Percentiles rank a stretch among this genome's conserved stretches.
Conservation (phyloP, 2,797 vertebrate species). For the Phoeniculus purpureus region DNA sequence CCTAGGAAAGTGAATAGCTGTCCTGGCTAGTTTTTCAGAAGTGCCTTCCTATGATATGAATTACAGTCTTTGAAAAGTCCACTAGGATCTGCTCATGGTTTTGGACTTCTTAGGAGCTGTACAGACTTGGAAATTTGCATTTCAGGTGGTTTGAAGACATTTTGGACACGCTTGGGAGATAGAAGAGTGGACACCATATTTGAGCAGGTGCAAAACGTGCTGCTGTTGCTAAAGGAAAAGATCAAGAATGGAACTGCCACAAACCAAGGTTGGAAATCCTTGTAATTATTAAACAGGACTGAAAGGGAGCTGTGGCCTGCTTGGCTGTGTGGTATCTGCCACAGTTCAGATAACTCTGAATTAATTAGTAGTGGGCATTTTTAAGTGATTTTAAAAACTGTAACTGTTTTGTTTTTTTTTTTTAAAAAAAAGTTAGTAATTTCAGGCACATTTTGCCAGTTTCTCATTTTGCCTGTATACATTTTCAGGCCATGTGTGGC, state of each 20-base stretch:
- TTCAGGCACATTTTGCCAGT: not conserved
- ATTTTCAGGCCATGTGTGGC: not conserved
- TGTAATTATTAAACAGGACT: not conserved
- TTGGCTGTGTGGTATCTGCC: not conserved
- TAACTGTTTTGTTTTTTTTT: not conserved
- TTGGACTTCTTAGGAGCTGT: not conserved
- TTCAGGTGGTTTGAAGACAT: conserved; percentile 82
- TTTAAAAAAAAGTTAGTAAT: not conserved
- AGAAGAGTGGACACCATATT: conserved; percentile 85
- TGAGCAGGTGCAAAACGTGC: conserved; percentile 72
- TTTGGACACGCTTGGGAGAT: conserved; percentile 81
- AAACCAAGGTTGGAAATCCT: conserved; percentile 81
- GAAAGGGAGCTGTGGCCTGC: not conserved
- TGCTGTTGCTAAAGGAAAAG: conserved; percentile 80
- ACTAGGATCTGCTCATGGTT: not conserved
- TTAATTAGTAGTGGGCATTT: not conserved
- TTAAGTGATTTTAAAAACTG: not conserved
- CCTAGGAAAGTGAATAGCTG: not conserved
- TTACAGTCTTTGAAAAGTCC: not conserved
- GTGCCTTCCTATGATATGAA: not conserved
- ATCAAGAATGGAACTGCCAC: conserved; percentile 86
- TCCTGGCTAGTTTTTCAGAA: not conserved
- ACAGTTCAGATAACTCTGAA: not conserved
- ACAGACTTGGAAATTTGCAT: conserved; percentile 4
- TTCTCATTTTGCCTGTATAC: not conserved